These are phyloP conservation scores for Cybosia mesomella DNA, from an alignment of 2,888 invertebrate genomes.

Conservation along the genomic window DNA sequence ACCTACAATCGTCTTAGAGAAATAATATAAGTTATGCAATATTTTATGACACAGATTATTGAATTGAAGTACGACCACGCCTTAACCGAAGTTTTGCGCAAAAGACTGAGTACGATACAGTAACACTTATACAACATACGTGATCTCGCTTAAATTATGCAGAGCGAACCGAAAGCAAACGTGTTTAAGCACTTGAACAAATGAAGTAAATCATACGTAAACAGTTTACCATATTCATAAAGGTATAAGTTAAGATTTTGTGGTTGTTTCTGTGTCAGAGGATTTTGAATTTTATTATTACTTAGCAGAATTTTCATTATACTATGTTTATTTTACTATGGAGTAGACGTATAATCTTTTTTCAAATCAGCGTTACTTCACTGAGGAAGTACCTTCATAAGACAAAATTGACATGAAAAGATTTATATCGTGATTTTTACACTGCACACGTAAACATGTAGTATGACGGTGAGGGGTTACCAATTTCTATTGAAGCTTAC, in stretches of 20 bases:
- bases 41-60: background rate
- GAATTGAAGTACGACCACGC: background rate
- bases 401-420: background rate
- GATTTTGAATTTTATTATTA: background rate
- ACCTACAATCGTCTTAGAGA: too few species aligned
- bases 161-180: conserved; percentile 3
- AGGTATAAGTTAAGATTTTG: conserved; percentile 6
- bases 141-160: conserved; percentile 41
- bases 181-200: conserved; percentile 7
- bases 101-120: conserved; percentile 9
- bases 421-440: background rate
- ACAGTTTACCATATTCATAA: conserved; percentile 15
- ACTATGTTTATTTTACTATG: background rate
- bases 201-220: conserved; percentile 13
- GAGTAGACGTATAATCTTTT: background rate
- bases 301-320: background rate
- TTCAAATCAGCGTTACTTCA: background rate
- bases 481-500: background rate
- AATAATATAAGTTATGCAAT: too few species aligned
- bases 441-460: background rate
- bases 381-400: background rate
- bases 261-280: background rate
- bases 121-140: conserved; percentile 23
- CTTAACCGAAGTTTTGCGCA: conserved; percentile 25
- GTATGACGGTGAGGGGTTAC: background rate